Percentiles rank a stretch among this genome's conserved stretches.
These are phyloP conservation scores for Microcebus ravelobensis DNA, from an alignment of 2,113 vertebrate species.

Conservation along the genomic window DNA sequence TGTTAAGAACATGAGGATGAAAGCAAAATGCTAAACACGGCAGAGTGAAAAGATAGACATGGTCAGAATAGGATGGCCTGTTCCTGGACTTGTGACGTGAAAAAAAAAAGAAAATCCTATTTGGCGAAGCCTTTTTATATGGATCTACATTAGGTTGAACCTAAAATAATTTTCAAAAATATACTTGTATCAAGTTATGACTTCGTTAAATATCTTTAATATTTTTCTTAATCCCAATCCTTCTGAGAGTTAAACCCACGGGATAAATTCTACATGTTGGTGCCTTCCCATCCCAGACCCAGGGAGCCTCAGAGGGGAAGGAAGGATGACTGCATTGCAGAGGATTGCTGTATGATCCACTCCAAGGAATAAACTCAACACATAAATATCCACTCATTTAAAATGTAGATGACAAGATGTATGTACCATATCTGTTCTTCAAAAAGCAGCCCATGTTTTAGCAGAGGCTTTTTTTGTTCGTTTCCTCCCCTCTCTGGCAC, in stretches of 20 bases:
- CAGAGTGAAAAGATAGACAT: background rate
- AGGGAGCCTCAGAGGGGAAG: background rate
- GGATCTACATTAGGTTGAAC: background rate
- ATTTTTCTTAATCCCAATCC: background rate
- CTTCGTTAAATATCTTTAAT: background rate
- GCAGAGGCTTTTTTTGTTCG: background rate
- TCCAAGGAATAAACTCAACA: background rate
- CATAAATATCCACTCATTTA: background rate
- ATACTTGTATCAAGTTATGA: background rate
- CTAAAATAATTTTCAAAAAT: slow-evolving; percentile 3
- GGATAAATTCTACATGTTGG: background rate
- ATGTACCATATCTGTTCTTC: background rate
- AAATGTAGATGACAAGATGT: background rate
- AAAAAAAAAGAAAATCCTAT: background rate
- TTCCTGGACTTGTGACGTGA: background rate
- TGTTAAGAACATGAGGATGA: background rate
- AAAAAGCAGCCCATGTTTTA: background rate
- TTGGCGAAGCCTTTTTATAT: background rate
- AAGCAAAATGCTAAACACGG: background rate
- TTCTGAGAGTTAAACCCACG: background rate
- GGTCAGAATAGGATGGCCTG: background rate
- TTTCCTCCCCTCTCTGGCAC: background rate
- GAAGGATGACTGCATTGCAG: background rate
- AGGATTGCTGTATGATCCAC: background rate
- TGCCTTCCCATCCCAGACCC: background rate